Percentiles rank a stretch among this genome's conserved stretches.
Evolutionary conservation across 2,888 invertebrate species (phyloP).

Genomic region (Octonoba sinensis): DNA sequence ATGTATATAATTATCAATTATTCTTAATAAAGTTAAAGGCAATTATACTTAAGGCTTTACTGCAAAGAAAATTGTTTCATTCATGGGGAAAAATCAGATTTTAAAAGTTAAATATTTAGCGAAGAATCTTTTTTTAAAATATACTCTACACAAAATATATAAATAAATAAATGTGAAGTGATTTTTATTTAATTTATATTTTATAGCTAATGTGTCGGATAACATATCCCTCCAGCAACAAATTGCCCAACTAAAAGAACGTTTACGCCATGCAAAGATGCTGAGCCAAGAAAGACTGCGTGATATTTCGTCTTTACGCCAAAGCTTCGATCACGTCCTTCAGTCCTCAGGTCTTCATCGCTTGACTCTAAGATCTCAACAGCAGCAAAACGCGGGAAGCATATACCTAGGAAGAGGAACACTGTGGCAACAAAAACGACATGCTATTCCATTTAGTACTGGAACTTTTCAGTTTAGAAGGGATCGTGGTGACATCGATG

Average conservation of each 20-base stretch:
- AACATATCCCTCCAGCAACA: constrained; percentile 61
- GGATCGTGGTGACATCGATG: constrained; percentile 2
- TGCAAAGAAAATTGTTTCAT: too few relatives aligned
- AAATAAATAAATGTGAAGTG: neutral
- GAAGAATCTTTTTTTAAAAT: too few relatives aligned
- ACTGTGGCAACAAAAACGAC: constrained; percentile 43
- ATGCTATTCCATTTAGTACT: constrained; percentile 11
- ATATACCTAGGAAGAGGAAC: constrained; percentile 43
- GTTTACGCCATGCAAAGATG: constrained; percentile 65
- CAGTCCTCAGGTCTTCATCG: constrained; percentile 12
- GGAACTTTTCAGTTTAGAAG: constrained; percentile 3
- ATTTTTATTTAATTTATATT: neutral
- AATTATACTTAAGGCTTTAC: too few relatives aligned
- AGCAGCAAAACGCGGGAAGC: constrained; percentile 18
- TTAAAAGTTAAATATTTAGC: too few relatives aligned
- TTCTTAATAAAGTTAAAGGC: too few relatives aligned
- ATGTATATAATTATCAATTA: too few relatives aligned
- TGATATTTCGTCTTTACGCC: constrained; percentile 63
- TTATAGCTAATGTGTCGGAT: constrained; percentile 41
- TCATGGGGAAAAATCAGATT: too few relatives aligned
- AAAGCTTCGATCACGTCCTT: constrained; percentile 60
- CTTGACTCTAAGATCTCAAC: neutral
- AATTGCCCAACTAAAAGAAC: constrained; percentile 65
- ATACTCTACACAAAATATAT: too few relatives aligned
- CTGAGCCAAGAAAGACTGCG: constrained; percentile 62